Conservation (phyloP, 2,797 vertebrate genomes). For the Cirrhinus mrigala region DNA sequence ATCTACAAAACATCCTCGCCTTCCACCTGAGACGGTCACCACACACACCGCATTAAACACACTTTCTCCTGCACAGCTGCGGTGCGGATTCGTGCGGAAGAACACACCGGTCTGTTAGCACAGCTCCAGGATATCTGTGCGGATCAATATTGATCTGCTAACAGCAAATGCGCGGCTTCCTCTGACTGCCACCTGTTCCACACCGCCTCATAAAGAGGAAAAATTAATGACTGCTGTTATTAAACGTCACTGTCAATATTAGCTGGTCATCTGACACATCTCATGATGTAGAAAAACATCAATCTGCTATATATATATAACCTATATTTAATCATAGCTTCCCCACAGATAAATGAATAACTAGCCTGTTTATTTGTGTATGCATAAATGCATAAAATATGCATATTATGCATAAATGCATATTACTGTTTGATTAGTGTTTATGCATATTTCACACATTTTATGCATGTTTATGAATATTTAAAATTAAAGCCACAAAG, state of each 20-base stretch:
- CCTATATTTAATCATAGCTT: background rate
- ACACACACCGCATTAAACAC: background rate
- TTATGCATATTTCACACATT: background rate
- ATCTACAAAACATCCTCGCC: background rate
- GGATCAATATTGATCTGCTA: conserved; percentile 56
- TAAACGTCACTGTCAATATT: background rate
- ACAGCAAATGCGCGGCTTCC: conserved; percentile 37
- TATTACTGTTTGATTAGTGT: background rate
- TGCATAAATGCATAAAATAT: background rate
- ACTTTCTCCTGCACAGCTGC: conserved; percentile 26
- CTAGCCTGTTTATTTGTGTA: background rate
- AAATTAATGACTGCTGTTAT: background rate
- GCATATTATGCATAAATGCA: background rate
- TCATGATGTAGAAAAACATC: background rate
- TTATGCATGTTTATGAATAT: background rate
- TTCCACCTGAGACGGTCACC: conserved; percentile 47
- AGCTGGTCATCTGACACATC: background rate
- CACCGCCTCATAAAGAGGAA: background rate
- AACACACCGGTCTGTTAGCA: conserved; percentile 35
- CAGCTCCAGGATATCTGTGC: conserved; percentile 43
- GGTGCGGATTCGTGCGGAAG: conserved; percentile 29
- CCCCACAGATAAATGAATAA: background rate
- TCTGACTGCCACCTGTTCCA: conserved; percentile 52
- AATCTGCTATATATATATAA: background rate
- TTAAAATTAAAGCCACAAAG: background rate